phyloP scores from a whole-genome alignment of 2,113 vertebrate species.

The Ceyx cyanopectus region DNA sequence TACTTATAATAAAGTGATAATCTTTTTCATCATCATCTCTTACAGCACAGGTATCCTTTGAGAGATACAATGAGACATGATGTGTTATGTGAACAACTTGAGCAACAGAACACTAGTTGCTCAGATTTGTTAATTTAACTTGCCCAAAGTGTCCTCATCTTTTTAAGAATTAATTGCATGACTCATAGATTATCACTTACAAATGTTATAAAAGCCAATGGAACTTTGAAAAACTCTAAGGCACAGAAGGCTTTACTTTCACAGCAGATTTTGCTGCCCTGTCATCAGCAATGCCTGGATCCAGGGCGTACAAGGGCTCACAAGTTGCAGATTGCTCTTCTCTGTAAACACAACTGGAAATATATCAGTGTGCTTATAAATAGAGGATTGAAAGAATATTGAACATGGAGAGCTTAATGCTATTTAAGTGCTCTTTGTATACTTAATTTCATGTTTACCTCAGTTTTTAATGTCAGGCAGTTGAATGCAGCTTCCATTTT shows the following conservation, averaged over 20 bases:
- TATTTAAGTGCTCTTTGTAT: not conserved
- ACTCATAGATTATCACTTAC: not conserved
- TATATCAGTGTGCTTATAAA: not conserved
- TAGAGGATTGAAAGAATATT: not conserved
- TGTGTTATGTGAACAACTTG: not conserved
- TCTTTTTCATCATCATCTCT: not conserved
- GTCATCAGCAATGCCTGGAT: not conserved
- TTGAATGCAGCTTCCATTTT: not conserved
- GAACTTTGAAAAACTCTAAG: not conserved
- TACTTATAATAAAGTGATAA: not conserved
- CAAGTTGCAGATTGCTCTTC: not conserved
- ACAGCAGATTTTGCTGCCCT: not conserved
- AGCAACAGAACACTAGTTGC: not conserved
- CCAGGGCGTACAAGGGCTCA: fast-evolving
- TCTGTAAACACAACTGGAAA: not conserved
- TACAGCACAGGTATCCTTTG: not conserved
- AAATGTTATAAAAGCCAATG: not conserved
- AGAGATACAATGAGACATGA: not conserved
- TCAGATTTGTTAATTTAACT: not conserved
- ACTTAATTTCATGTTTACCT: not conserved
- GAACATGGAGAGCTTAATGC: not conserved
- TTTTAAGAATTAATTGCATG: not conserved
- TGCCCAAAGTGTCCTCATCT: not conserved
- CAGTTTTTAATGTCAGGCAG: not conserved
- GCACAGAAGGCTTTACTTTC: not conserved